Percentiles rank a stretch among this genome's conserved stretches.
These are phyloP conservation scores for Tenthredo distinguenda DNA, from an alignment of 2,888 invertebrate genomes.

Conservation along the genomic window DNA sequence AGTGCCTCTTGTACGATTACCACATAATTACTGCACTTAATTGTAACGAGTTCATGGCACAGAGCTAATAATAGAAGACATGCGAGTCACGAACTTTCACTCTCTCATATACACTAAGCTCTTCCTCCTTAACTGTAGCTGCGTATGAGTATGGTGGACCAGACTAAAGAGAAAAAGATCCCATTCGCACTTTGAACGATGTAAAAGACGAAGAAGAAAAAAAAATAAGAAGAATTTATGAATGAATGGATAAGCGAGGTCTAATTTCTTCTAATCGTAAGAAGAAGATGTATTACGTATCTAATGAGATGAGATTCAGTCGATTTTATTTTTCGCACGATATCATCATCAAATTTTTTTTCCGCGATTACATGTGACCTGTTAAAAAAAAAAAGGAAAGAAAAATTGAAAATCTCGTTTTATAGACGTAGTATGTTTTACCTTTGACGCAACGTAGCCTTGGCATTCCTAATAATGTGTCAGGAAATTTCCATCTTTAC, in stretches of 20 bases:
- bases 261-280: not conserved
- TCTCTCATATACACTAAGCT: not conserved
- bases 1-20: conserved; percentile 24
- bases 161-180: not conserved
- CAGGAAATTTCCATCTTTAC: conserved; percentile 20
- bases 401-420: too few species aligned
- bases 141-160: not conserved
- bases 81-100: conserved; percentile 5
- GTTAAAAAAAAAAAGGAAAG: too few species aligned
- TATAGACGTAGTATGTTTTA: not conserved
- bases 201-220: not conserved
- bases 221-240: not conserved
- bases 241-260: not conserved
- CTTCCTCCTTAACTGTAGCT: not conserved
- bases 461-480: conserved; percentile 48
- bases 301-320: not conserved
- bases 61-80: conserved; percentile 36
- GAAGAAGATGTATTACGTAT: too few species aligned
- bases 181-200: not conserved
- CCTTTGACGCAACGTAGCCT: conserved; percentile 23
- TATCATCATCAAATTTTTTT: not conserved
- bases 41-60: conserved; percentile 42
- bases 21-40: conserved; percentile 42
- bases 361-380: too few species aligned
- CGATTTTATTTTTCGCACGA: not conserved